phyloP scores from a whole-genome alignment of 2,888 invertebrate species.

The Amphiduros pacificus region DNA sequence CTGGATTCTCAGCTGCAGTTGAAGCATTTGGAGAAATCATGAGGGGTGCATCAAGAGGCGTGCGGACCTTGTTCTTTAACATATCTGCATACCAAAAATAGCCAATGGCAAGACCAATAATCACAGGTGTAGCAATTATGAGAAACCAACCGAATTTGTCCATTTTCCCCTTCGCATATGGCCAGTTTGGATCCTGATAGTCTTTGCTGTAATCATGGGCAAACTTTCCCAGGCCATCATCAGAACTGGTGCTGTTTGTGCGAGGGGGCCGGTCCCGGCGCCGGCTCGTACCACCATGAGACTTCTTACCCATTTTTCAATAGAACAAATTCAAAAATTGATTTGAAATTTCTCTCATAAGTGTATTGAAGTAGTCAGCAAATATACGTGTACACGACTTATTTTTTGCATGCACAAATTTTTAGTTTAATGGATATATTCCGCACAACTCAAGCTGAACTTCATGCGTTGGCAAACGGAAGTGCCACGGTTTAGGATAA shows the following conservation, averaged over 20 bases:
- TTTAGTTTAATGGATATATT: no score
- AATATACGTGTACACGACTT: no score
- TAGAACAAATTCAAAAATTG: no score
- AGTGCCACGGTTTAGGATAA: no score
- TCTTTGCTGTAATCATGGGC: slow-evolving; percentile 24
- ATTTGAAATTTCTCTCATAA: no score
- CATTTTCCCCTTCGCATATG: slow-evolving; percentile 23
- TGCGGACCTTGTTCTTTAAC: slow-evolving; percentile 24
- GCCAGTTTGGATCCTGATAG: slow-evolving; percentile 23
- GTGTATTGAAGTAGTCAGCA: neutral
- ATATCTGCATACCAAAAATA: slow-evolving; percentile 14
- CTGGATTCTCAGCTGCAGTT: slow-evolving; percentile 18
- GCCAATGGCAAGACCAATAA: slow-evolving; percentile 12
- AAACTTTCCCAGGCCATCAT: slow-evolving; percentile 8
- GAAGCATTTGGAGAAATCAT: slow-evolving; percentile 21
- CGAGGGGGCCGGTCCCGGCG: neutral
- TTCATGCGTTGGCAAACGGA: no score
- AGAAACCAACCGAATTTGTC: slow-evolving; percentile 20
- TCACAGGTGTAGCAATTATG: slow-evolving; percentile 17
- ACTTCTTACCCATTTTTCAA: slow-evolving; percentile 11
- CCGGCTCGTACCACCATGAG: slow-evolving; percentile 21
- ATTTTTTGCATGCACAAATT: no score
- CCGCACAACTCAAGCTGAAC: no score
- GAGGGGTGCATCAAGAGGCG: slow-evolving; percentile 26
- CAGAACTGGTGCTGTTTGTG: neutral